phyloP scores from a whole-genome alignment of 2,113 vertebrate genomes.

The Ancistrus triradiatus region DNA sequence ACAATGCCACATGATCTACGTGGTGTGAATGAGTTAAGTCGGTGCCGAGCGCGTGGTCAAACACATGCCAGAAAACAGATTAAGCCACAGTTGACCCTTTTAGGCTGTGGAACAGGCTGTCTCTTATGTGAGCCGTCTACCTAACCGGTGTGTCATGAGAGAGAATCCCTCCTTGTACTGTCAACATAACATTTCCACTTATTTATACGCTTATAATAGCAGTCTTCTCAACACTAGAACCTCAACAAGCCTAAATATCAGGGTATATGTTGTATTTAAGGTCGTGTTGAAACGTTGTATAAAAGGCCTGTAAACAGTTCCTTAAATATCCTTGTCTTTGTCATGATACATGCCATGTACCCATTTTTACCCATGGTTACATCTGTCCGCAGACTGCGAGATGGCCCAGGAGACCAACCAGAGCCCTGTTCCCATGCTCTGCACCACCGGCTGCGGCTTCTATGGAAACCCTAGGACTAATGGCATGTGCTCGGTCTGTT shows the following conservation, averaged over 20 bases:
- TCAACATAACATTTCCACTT: too few species aligned
- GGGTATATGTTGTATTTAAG: too few species aligned
- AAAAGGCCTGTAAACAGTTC: too few species aligned
- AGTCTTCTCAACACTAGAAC: too few species aligned
- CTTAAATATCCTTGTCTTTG: too few species aligned
- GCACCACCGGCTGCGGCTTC: slow-evolving; percentile 82
- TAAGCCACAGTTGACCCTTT: not conserved
- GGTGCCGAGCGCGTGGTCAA: not conserved
- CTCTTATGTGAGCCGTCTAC: not conserved
- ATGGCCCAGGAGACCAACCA: slow-evolving; percentile 90
- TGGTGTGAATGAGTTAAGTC: not conserved
- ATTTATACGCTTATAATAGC: too few species aligned
- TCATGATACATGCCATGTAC: too few species aligned
- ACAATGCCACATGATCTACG: not conserved
- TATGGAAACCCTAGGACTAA: slow-evolving; percentile 85
- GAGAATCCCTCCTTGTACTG: too few species aligned
- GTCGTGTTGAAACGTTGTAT: too few species aligned
- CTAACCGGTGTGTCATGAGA: not conserved
- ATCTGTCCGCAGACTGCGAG: slow-evolving; percentile 39
- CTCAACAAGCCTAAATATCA: too few species aligned
- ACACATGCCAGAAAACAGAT: not conserved
- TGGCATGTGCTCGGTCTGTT: slow-evolving; percentile 87
- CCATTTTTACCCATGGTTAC: too few species aligned
- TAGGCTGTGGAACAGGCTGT: not conserved
- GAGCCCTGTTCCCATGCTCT: slow-evolving; percentile 79